A percentile compares a stretch with the other conserved stretches of the same genome.
Conservation (phyloP, 2,113 vertebrate genomes). For the Myodes glareolus region DNA sequence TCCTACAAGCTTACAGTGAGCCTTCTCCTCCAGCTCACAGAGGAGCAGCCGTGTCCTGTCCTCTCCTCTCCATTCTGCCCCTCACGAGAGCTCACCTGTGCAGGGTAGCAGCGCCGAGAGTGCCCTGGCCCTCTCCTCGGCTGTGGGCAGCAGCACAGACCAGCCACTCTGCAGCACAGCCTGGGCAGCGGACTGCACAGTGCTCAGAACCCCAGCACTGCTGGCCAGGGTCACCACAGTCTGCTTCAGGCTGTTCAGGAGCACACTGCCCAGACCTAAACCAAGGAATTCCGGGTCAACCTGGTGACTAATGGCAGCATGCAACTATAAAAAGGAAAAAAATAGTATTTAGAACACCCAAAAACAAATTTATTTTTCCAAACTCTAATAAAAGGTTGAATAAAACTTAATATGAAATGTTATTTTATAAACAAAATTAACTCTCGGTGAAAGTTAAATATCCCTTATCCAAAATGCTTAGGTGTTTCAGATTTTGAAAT, state of each 20-base stretch:
- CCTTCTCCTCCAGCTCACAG: neutral
- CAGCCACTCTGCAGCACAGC: conserved; percentile 98
- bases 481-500: neutral
- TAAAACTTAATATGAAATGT: neutral
- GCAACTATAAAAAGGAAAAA: conserved; percentile 88
- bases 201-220: conserved; percentile 95
- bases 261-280: conserved; percentile 93
- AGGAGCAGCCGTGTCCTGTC: neutral
- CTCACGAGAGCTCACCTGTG: conserved; percentile 86
- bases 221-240: conserved; percentile 96
- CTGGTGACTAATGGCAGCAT: conserved; percentile 98
- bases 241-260: conserved; percentile 98
- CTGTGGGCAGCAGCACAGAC: conserved; percentile 97
- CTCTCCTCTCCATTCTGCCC: neutral
- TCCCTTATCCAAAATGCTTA: neutral
- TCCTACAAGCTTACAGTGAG: neutral
- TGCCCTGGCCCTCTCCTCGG: conserved; percentile 95
- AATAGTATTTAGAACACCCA: neutral
- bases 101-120: conserved; percentile 96
- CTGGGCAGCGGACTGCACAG: conserved; percentile 95
- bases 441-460: neutral
- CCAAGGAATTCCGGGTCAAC: conserved; percentile 96
- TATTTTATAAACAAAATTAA: conserved; percentile 25
- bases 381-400: neutral
- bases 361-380: neutral